Evolutionary conservation across 2,113 vertebrate species (phyloP).

Genomic region (Zosterops hypoxanthus): DNA sequence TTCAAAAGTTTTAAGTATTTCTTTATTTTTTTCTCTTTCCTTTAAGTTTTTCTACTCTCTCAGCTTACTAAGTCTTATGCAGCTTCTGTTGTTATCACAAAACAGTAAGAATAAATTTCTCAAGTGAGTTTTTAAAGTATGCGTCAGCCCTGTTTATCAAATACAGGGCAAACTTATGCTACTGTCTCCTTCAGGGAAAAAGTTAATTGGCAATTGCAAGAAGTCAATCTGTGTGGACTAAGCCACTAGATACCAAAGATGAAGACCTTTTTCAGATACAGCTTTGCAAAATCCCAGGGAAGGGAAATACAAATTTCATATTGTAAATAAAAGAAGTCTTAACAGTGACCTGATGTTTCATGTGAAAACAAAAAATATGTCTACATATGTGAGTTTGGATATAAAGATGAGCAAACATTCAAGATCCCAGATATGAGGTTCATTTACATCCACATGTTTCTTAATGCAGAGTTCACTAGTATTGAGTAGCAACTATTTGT

Average conservation of each 20-base stretch:
- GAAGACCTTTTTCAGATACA: neutral
- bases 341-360: neutral
- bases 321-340: neutral
- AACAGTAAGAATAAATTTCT: neutral
- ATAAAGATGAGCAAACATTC: neutral
- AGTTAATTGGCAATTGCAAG: neutral
- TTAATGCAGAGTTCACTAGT: neutral
- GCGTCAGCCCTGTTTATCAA: neutral
- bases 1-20: neutral
- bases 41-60: neutral
- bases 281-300: neutral
- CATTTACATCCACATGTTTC: neutral
- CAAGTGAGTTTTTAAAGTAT: neutral
- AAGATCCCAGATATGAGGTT: neutral
- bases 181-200: neutral
- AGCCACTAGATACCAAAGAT: neutral
- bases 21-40: neutral
- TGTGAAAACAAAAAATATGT: neutral
- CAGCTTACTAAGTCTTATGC: neutral
- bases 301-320: neutral
- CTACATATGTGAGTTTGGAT: neutral
- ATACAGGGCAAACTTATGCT: neutral
- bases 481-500: neutral
- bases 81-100: neutral
- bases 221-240: neutral